Base-by-base conservation (phyloP, 2,888 invertebrate species). In the Peribatodes rhomboidaria region DNA sequence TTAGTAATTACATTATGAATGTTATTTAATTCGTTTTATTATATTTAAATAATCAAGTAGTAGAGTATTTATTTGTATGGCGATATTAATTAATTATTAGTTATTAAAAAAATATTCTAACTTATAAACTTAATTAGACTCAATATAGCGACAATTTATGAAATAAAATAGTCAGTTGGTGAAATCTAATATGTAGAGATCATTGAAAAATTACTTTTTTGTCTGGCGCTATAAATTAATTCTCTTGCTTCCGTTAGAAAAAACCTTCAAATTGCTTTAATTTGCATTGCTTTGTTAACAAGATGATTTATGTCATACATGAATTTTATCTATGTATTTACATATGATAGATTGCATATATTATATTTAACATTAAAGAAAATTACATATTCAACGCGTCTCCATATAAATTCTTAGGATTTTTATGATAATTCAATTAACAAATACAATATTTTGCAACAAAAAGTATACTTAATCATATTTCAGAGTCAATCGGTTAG, bases 141-240 rank as follows among this genome's bases (percentile, higher is more conserved):
- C 16, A 14, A n/a, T n/a, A 31, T 31, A 13, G 47, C 9, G 31
- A 10, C 9, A n/a, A 27, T 14, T 22, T 44, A 1, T 3, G 9
- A 44, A 20, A 20, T n/a, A 47, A 27, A 22, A 18, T 44, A 22
- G 22, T 27, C n/a, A 8, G 1, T 41, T 49, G 0, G 31, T 1
- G 14, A 13, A 31, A 31, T n/a, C n/a, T n/a, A n/a, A 49, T 31
- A 1, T n/a, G 14, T 27, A 2, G 3, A 14, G 16, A 49, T 37
- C 47, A 47, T 47, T 57, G 57, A 57, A 47, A 57, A 47, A 47
- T 57, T 1, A 18, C 20, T n/a, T 22, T 35, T 14, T 16, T 27
- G 44, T 49, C 58, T 49, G 39, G 16, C 74, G 78, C 77, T 63
- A 72, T 67, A 44, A 44, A 55, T 55, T 33, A 44, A 35, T n/a